Percentiles rank a stretch among this genome's conserved stretches.
Evolutionary conservation across 2,888 invertebrate species (phyloP).

Genomic region (Conistra vaccinii): DNA sequence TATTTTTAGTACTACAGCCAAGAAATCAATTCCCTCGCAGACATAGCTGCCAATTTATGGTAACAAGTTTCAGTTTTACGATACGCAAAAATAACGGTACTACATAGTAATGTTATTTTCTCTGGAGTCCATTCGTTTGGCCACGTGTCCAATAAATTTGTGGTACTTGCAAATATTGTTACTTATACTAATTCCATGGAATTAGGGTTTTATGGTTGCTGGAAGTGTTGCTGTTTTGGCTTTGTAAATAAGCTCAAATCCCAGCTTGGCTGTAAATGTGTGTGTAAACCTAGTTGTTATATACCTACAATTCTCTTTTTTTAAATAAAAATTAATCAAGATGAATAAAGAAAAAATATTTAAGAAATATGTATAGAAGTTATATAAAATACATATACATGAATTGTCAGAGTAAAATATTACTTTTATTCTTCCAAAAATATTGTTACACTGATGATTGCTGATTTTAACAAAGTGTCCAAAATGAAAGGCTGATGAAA

Average conservation of each 20-base stretch:
- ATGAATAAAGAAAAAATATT: too few species aligned
- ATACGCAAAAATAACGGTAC: conserved; percentile 70
- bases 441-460: not conserved
- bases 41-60: conserved; percentile 77
- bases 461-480: conserved; percentile 18
- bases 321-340: not conserved
- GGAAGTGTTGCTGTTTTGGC: conserved; percentile 1
- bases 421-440: conserved; percentile 18
- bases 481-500: conserved; percentile 10
- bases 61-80: conserved; percentile 80
- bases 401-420: not conserved
- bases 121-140: conserved; percentile 11
- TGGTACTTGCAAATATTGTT: conserved; percentile 28
- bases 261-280: not conserved
- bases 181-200: not conserved
- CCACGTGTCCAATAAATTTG: conserved; percentile 35
- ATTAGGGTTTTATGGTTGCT: conserved; percentile 18
- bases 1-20: conserved; percentile 58
- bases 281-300: not conserved
- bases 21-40: conserved; percentile 75
- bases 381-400: too few species aligned
- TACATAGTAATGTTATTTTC: conserved; percentile 52
- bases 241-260: not conserved
- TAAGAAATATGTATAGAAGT: too few species aligned
- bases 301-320: too few species aligned